Evolutionary conservation across 1,140 invertebrate genomes (phyloP), one percentile per base, ranked within the genome.

Genomic region (Bombus impatiens): DNA sequence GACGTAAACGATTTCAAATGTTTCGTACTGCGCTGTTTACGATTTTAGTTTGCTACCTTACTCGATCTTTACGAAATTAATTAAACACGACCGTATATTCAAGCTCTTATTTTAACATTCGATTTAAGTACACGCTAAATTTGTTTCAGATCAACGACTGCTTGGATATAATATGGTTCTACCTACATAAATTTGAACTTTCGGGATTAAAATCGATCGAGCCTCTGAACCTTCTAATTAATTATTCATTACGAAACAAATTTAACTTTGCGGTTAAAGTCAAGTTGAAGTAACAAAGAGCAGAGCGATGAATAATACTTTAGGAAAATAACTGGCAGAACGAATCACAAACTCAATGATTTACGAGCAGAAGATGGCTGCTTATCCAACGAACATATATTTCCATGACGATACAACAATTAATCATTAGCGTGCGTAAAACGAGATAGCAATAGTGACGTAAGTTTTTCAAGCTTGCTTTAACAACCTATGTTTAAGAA

Each of bases 301-400:
- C 8, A n/a, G 22, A 12, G 28, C 22, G 25, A n/a, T 10, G 35
- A 40, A 28, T 12, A 25, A 37, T 42, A 40, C 28, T 62, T 62
- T 32, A 42, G 37, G 28, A 79, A 65, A 79, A 67, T 79, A 67
- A 44, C 37, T 28, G 47, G 35, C 1, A 15, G 22, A 79, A n/a
- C 62, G 42, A 67, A 42, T 78, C 77, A 25, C 12, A 44, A 15
- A 10, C 10, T 28, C n/a, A 25, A 9, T 67, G 40, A 79, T 79
- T 65, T 44, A 79, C 18, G 40, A 44, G 12, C n/a, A 25, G 15
- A 67, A 44, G 57, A 79, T 44, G 62, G 47, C 47, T 15, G 75
- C 32, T 74, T 77, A 78, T 78, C 77, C 77, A 28, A 10, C 53
- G 57, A 18, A 79, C 59, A 79, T 32, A 9, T 79, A 40, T 67